These are phyloP conservation scores for Apodemus speciosus DNA, from an alignment of 2,113 vertebrate species.

Conservation along the genomic window DNA sequence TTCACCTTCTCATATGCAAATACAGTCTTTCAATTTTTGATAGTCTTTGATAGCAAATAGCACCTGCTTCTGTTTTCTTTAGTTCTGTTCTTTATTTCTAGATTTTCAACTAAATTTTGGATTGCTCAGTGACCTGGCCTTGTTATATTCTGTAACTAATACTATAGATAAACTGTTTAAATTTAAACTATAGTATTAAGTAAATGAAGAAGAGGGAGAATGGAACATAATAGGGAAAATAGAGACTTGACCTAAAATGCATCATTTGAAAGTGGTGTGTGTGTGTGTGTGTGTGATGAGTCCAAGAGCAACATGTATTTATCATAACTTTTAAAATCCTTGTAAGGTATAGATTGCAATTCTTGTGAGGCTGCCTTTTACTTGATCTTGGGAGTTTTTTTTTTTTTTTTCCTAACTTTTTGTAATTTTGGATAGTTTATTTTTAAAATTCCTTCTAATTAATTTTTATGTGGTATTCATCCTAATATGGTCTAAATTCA, in stretches of 20 bases:
- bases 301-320: neutral
- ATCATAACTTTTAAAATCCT: neutral
- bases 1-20: neutral
- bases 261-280: neutral
- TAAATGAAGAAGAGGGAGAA: neutral
- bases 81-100: neutral
- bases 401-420: neutral
- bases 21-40: neutral
- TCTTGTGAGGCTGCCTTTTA: neutral
- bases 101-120: neutral
- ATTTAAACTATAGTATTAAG: neutral
- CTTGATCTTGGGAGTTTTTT: neutral
- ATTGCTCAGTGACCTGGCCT: neutral
- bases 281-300: neutral
- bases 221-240: neutral
- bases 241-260: neutral
- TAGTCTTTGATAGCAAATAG: neutral
- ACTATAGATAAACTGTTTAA: neutral
- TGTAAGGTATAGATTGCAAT: neutral
- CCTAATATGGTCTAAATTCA: slow-evolving; percentile 11
- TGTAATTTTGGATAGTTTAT: neutral
- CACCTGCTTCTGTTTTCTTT: neutral
- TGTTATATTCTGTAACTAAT: neutral
- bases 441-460: neutral
- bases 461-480: neutral